Percentiles rank a stretch among this genome's conserved stretches.
Conservation (phyloP, 2,797 vertebrate species). For the Chromis chromis region DNA sequence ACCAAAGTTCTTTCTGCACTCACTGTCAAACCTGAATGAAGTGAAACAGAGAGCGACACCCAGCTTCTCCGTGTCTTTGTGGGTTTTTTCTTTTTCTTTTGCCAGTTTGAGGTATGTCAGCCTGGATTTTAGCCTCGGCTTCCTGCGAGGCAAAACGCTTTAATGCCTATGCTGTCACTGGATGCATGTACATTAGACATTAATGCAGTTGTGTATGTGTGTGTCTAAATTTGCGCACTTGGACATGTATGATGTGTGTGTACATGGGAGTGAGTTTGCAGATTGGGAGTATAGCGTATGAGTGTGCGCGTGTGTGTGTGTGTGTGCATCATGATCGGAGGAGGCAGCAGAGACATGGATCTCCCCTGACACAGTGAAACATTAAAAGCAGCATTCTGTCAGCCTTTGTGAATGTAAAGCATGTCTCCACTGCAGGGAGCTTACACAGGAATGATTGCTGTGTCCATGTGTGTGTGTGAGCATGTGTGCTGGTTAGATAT, state of each 20-base stretch:
- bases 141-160: constrained; percentile 34
- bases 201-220: not conserved
- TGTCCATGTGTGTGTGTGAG: not conserved
- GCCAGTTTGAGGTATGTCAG: constrained; percentile 17
- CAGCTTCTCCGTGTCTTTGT: not conserved
- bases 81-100: no score
- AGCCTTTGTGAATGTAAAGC: constrained; percentile 27
- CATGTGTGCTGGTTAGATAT: not conserved
- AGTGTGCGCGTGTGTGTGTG: not conserved
- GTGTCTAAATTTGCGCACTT: not conserved
- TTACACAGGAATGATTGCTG: not conserved
- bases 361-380: constrained; percentile 35
- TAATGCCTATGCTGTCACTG: constrained; percentile 31
- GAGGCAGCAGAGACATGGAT: not conserved
- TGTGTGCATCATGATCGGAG: not conserved
- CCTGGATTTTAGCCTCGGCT: not conserved
- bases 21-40: constrained; percentile 4
- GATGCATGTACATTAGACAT: no score
- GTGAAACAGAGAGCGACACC: not conserved
- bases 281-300: not conserved
- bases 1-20: not conserved
- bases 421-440: constrained; percentile 1
- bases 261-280: not conserved
- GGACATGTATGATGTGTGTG: constrained; percentile 16
- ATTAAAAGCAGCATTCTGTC: constrained; percentile 50